Evolutionary conservation across 2,113 vertebrate genomes (phyloP), one percentile per base, ranked within the genome.

Genomic region (Gnathochromis pfefferi): DNA sequence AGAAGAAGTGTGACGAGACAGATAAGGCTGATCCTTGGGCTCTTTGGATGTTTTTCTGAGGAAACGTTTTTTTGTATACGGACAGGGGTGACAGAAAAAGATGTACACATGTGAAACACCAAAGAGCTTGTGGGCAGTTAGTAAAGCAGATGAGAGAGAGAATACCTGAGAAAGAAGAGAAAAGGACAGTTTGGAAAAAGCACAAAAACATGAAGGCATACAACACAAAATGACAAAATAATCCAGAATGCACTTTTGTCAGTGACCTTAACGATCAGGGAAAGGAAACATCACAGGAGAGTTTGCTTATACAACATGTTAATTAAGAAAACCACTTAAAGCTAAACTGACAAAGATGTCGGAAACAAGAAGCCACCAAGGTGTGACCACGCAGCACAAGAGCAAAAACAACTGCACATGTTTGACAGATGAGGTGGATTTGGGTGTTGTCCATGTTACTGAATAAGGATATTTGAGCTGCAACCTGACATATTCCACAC

Each of bases 131-230:
- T 95, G 96, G 97, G 94, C 96, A 95, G 96, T 98, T 98, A 99
- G 97, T 98, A 97, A 98, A 97, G 97, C 96, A 96, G 98, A 97
- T 98, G 97, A 97, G 98, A 98, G 96, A 98, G 96, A 97, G 97
- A 97, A 97, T 95, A 98, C 98, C 98, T 99, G 96, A 97, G 97
- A 96, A 98, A 95, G 97, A 97, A 97, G 93, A 91, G 92, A 96
- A 97, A 97, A 97, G 95, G 95, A 95, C 90, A 94, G 89, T 93
- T 94, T 93, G 93, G 89, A 94, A 90, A 68, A 84, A 89, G 92
- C 80, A 95, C 85, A 90, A 88, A 89, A 83, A 94, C 82, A 54
- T 63, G 80, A 88, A 92, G 86, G 68, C 92, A 89, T 90, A 86
- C 86, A 87, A 90, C 82, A 93, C 26, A 89, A 75, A 89, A 89